phyloP scores from a whole-genome alignment of 1,140 invertebrate genomes.

The Hycleus cichorii region DNA sequence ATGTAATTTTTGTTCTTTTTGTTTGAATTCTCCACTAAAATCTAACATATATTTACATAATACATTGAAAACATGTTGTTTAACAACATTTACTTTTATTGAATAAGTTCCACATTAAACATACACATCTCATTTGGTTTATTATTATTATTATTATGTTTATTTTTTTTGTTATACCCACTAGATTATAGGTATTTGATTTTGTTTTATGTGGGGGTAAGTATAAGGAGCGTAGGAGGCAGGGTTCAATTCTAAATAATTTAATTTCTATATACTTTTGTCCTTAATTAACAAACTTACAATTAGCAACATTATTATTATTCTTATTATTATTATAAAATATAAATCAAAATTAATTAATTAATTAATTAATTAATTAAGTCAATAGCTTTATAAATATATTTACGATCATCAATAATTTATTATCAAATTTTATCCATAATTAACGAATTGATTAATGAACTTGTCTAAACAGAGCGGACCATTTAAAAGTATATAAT shows the following conservation, averaged over 20 bases:
- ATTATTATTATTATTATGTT: too few species aligned
- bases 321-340: too few species aligned
- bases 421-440: neutral
- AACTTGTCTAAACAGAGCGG: too few species aligned
- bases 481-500: too few species aligned
- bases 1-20: too few species aligned
- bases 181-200: too few species aligned
- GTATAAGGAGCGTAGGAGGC: too few species aligned
- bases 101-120: conserved; percentile 21
- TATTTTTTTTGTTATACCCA: too few species aligned
- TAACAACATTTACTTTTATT: conserved; percentile 29
- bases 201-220: too few species aligned
- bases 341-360: conserved; percentile 19
- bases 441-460: too few species aligned
- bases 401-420: conserved; percentile 9
- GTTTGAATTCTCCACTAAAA: conserved; percentile 8
- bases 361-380: conserved; percentile 3
- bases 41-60: conserved; percentile 38
- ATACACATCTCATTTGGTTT: conserved; percentile 7
- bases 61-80: conserved; percentile 26
- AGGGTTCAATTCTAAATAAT: too few species aligned
- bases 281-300: conserved; percentile 5
- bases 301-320: conserved; percentile 16
- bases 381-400: neutral
- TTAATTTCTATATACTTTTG: too few species aligned